phyloP scores from a whole-genome alignment of 2,888 invertebrate species.

The Lasioglossum pauxillum region DNA sequence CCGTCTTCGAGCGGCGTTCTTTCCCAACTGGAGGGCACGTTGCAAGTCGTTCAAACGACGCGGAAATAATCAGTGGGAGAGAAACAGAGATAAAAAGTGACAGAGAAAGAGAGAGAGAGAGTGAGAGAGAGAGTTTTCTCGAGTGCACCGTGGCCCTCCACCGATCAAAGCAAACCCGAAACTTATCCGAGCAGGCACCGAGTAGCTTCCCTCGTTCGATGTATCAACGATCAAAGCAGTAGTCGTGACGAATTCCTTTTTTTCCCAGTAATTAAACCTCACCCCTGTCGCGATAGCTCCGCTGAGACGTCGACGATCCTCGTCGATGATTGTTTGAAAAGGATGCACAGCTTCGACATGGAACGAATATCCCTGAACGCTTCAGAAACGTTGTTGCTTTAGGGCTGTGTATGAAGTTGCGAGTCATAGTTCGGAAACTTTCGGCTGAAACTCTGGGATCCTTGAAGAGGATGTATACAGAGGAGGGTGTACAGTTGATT shows the following conservation, averaged over 20 bases:
- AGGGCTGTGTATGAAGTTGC: no score
- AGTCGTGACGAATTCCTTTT: conserved; percentile 27
- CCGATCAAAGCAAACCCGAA: conserved; percentile 52
- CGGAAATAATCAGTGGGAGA: conserved; percentile 33
- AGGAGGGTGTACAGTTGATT: not conserved
- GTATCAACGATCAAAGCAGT: conserved; percentile 58
- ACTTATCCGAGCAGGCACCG: conserved; percentile 35
- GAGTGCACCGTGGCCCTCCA: conserved; percentile 31
- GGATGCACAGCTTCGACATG: no score
- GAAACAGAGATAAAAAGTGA: conserved; percentile 1
- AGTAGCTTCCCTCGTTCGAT: conserved; percentile 34
- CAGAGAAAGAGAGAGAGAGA: not conserved
- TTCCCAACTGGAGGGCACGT: conserved; percentile 36
- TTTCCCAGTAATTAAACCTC: conserved; percentile 38
- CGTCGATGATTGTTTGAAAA: not conserved
- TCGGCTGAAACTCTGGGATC: no score
- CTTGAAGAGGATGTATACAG: no score
- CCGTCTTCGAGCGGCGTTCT: conserved; percentile 29
- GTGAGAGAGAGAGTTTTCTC: not conserved
- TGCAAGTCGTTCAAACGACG: conserved; percentile 48
- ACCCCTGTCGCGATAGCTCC: not conserved
- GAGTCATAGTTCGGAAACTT: no score
- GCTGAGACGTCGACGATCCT: not conserved
- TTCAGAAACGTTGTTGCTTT: not conserved
- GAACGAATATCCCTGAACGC: not conserved